These are phyloP conservation scores for Esox masquinongy DNA, from an alignment of 2,797 vertebrate genomes.

Conservation along the genomic window DNA sequence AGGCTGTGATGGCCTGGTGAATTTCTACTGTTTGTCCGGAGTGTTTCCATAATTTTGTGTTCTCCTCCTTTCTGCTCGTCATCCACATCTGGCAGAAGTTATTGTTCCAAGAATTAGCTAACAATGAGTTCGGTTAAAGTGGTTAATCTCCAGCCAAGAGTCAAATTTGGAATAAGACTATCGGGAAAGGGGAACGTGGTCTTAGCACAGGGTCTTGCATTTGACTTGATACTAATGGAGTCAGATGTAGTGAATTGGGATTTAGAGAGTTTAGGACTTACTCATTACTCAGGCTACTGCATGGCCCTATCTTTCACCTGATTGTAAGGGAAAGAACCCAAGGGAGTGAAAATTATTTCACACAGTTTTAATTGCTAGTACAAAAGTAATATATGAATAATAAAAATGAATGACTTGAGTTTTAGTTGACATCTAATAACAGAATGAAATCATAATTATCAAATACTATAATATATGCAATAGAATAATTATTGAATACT, in stretches of 20 bases:
- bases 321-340: conserved; percentile 22
- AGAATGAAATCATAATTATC: neutral
- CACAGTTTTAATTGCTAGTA: neutral
- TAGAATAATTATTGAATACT: too few species aligned
- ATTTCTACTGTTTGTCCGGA: conserved; percentile 37
- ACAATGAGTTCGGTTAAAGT: neutral
- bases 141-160: neutral
- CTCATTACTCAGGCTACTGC: neutral
- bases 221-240: neutral
- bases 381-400: neutral
- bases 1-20: conserved; percentile 6
- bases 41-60: conserved; percentile 40
- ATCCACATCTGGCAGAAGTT: conserved; percentile 7
- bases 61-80: neutral
- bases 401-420: neutral
- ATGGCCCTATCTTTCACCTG: conserved; percentile 20
- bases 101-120: conserved; percentile 17
- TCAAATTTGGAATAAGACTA: conserved; percentile 16
- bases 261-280: conserved; percentile 15
- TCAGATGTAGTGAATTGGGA: neutral
- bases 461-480: too few species aligned
- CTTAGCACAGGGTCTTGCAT: neutral
- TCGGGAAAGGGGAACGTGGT: neutral
- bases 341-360: conserved; percentile 1
- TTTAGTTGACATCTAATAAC: neutral